phyloP scores from a whole-genome alignment of 1,140 invertebrate genomes.

The Plutomurus gul region DNA sequence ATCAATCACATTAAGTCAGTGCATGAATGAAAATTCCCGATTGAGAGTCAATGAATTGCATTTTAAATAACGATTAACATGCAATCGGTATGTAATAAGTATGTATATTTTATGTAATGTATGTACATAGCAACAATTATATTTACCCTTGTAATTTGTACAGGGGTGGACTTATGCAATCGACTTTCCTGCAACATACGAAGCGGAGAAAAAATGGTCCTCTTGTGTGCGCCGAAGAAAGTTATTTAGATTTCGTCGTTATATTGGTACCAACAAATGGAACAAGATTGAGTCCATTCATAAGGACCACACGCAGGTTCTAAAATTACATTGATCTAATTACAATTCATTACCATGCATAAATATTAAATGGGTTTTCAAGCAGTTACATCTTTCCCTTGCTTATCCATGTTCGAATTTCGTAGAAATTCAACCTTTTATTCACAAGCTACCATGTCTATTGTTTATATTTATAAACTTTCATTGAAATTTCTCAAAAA shows the following conservation, averaged over 20 bases:
- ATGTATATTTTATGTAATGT: slow-evolving; percentile 20
- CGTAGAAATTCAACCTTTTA: too few relatives aligned
- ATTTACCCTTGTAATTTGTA: not conserved
- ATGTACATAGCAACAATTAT: not conserved
- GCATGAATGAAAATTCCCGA: not conserved
- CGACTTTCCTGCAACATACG: slow-evolving; percentile 86
- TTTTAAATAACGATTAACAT: too few relatives aligned
- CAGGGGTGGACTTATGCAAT: slow-evolving; percentile 90
- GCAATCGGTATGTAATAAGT: too few relatives aligned
- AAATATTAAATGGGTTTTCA: not conserved
- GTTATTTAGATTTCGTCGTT: slow-evolving; percentile 84
- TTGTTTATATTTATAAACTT: too few relatives aligned
- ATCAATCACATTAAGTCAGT: not conserved
- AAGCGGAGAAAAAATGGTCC: slow-evolving; percentile 82
- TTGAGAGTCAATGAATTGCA: too few relatives aligned
- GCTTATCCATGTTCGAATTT: too few relatives aligned
- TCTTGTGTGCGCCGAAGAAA: slow-evolving; percentile 86
- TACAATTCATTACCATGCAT: not conserved
- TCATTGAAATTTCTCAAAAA: too few relatives aligned
- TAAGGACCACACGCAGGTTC: slow-evolving; percentile 79
- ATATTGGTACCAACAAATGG: slow-evolving; percentile 88
- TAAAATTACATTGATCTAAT: not conserved
- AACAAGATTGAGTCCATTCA: slow-evolving; percentile 84
- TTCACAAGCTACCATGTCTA: too few relatives aligned
- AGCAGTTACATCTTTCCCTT: not conserved